These are phyloP conservation scores for Venusia cambrica DNA, from an alignment of 2,888 invertebrate species.

Conservation along the genomic window DNA sequence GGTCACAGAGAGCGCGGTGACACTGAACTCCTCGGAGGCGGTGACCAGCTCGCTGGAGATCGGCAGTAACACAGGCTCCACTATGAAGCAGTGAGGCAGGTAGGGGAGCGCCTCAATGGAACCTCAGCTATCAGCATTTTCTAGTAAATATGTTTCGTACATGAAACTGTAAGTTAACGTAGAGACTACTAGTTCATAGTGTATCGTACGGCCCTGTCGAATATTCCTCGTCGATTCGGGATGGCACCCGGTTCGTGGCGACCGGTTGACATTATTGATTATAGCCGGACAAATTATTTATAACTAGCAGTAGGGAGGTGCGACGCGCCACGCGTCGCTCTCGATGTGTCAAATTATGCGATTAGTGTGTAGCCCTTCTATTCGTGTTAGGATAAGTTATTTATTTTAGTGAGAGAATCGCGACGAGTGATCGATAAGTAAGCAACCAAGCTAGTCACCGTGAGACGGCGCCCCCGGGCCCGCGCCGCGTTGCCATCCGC, in stretches of 20 bases:
- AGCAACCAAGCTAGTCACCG: constrained; percentile 77
- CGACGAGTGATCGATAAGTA: constrained; percentile 64
- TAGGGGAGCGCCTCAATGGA: constrained; percentile 37
- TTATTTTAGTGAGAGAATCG: constrained; percentile 74
- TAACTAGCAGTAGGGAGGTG: constrained; percentile 49
- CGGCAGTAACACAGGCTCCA: constrained; percentile 12
- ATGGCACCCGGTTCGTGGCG: constrained; percentile 46
- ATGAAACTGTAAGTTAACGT: constrained; percentile 71
- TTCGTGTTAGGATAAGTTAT: constrained; percentile 69
- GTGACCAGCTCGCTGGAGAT: constrained; percentile 9
- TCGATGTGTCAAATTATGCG: constrained; percentile 60
- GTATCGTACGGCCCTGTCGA: constrained; percentile 40
- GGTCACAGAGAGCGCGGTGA: constrained; percentile 30
- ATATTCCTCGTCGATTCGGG: constrained; percentile 50
- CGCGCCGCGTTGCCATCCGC: constrained; percentile 68
- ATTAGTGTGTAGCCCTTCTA: constrained; percentile 49
- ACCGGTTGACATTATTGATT: constrained; percentile 52
- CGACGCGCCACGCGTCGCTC: constrained; percentile 39
- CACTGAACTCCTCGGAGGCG: constrained; percentile 20
- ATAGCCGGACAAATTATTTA: constrained; percentile 76
- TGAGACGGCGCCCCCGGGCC: constrained; percentile 52
- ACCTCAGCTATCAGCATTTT: constrained; percentile 73
- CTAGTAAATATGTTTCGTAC: constrained; percentile 72
- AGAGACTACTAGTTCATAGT: constrained; percentile 70
- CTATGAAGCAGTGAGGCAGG: constrained; percentile 40